Conservation (phyloP, 2,797 vertebrate species). For the Notoglanidium macrostoma region DNA sequence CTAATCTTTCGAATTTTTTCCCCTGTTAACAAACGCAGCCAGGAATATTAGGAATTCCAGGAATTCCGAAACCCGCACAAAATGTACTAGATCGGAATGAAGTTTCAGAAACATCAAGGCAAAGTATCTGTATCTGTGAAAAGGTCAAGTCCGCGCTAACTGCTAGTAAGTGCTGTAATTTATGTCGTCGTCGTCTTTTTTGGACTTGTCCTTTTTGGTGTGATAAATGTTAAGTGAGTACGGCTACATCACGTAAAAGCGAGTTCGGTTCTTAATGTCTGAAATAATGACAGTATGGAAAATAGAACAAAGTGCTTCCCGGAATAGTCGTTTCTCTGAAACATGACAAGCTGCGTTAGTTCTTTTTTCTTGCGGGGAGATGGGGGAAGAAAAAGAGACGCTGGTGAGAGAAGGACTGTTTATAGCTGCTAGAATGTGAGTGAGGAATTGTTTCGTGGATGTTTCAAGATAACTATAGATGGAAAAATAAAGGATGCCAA, state of each 20-base stretch:
- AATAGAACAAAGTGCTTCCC: neutral
- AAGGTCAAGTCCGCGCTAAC: constrained; percentile 66
- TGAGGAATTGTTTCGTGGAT: neutral
- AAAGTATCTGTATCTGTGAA: constrained; percentile 49
- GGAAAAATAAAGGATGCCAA: neutral
- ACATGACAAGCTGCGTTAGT: neutral
- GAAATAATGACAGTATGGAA: neutral
- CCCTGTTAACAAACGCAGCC: neutral
- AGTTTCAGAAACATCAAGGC: constrained; percentile 35
- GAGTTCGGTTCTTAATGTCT: neutral
- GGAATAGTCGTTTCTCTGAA: neutral
- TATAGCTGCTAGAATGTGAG: neutral
- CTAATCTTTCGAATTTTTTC: neutral
- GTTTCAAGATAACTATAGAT: neutral
- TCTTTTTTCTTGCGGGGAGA: neutral
- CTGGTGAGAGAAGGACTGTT: neutral
- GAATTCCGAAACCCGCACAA: neutral
- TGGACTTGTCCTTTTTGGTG: constrained; percentile 27
- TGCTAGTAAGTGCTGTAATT: constrained; percentile 49
- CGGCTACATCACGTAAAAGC: constrained; percentile 3
- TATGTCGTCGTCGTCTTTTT: constrained; percentile 35
- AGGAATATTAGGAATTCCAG: neutral
- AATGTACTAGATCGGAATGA: neutral
- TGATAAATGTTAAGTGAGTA: constrained; percentile 51
- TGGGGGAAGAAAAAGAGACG: neutral